Evolutionary conservation across 2,888 invertebrate genomes (phyloP).

Genomic region (Drosophila helvetica): DNA sequence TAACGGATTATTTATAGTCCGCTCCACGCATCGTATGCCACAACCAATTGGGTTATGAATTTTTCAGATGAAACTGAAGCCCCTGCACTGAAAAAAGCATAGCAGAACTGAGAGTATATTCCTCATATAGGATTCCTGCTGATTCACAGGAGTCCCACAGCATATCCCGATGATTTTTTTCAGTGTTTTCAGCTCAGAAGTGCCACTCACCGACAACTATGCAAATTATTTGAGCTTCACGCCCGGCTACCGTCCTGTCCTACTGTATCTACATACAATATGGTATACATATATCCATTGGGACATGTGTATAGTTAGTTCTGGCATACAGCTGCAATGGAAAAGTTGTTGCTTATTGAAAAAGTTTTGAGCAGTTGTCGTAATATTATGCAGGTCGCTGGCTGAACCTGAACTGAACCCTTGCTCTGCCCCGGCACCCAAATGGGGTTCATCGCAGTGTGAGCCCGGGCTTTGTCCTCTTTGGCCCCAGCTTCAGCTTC

Average conservation of each 20-base stretch:
- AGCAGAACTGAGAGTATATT: background rate
- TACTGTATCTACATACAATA: background rate
- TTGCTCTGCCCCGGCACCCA: conserved; percentile 34
- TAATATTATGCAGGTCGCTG: conserved; percentile 75
- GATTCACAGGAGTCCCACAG: background rate
- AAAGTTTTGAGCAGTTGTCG: conserved; percentile 75
- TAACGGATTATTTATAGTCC: conserved; percentile 38
- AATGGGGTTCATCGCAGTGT: conserved; percentile 51
- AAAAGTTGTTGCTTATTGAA: conserved; percentile 75
- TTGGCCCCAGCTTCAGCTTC: conserved; percentile 4
- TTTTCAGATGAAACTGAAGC: conserved; percentile 49
- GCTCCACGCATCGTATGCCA: conserved; percentile 22
- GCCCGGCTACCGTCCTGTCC: background rate
- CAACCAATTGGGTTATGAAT: conserved; percentile 69
- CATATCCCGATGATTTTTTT: background rate
- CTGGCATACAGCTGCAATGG: conserved; percentile 48
- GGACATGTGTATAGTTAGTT: conserved; percentile 2
- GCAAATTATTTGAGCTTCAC: conserved; percentile 58
- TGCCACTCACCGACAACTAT: conserved; percentile 52
- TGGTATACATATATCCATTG: background rate
- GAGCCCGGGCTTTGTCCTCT: conserved; percentile 62
- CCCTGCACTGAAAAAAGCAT: background rate
- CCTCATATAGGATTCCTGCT: background rate
- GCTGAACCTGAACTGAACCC: conserved; percentile 57
- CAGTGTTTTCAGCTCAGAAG: background rate